Base-by-base conservation (phyloP, 1,140 invertebrate genomes). In the Caenorhabditis brenneri region DNA sequence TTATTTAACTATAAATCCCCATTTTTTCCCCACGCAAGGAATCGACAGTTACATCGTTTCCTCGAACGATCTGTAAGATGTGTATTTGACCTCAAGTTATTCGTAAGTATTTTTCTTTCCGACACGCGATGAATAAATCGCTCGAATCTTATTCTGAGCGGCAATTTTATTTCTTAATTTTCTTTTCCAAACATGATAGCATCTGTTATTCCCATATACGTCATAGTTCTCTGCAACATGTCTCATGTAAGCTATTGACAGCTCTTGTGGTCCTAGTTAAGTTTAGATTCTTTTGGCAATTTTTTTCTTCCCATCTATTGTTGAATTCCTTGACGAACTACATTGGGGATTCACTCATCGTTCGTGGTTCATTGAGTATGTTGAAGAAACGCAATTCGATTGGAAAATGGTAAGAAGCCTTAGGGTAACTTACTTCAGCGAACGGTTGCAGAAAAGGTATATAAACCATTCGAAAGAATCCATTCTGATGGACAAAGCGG, bases 301-400 rank as follows among this genome's bases (percentile, higher is more conserved):
- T 42, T 74, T 42, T n/a, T 74, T 74, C n/a, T 74, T 74, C 29
- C 65, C 65, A 5, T 74, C 65, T 7, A 74, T 74, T 10, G 65
- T 74, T 10, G 65, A 74, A 27, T 74, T 74, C 24, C 65, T 74
- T 4, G 65, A 74, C 22, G 65, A 42, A 42, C 65, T 74, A 10
- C n/a, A 74, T 15, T 74, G 65, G 65, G 22, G 36, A 24, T 74
- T 46, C 36, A 74, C 36, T 39, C 36, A 74, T 42, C 33, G 65
- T 10, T 74, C 65, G 36, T 74, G 65, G 65, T 74, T 46, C 19
- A 74, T 74, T 46, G 65, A 24, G 16, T 46, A 42, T 39, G 58
- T 36, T 36, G 31, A 16, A 2, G 58, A 65, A 36, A 36, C 58
- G 10, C 31, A 65, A 65, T 10, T 29, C 27, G n/a, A n/a, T 15